Percentiles rank a stretch among this genome's conserved stretches.
Evolutionary conservation across 2,888 invertebrate genomes (phyloP).

Genomic region (Agelastica alni): DNA sequence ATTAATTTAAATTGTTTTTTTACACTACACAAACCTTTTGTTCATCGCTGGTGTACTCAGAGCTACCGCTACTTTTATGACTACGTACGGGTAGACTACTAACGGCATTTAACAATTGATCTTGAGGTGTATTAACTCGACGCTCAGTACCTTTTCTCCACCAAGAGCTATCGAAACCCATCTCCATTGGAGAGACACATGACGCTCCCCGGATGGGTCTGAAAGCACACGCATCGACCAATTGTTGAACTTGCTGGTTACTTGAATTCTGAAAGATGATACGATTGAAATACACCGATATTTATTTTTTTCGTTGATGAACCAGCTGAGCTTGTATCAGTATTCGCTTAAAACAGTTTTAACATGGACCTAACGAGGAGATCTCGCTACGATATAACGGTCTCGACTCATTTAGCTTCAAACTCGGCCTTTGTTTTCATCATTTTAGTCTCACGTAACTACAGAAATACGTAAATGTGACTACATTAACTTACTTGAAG

Average conservation of each 20-base stretch:
- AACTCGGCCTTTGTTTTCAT: slow-evolving; percentile 53
- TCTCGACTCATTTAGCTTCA: slow-evolving; percentile 40
- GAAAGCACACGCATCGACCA: slow-evolving; percentile 31
- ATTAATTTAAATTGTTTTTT: slow-evolving; percentile 7
- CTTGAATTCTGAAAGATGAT: slow-evolving; percentile 1
- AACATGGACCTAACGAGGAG: slow-evolving; percentile 26
- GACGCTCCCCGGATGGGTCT: slow-evolving; percentile 32
- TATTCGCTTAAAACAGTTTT: slow-evolving; percentile 25
- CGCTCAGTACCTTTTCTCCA: slow-evolving; percentile 19
- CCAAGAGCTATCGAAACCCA: slow-evolving; percentile 31
- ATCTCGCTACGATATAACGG: slow-evolving; percentile 9
- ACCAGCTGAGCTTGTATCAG: slow-evolving; percentile 19
- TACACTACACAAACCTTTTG: slow-evolving; percentile 23
- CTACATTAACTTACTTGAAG: slow-evolving; percentile 23
- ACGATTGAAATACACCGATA: too few species aligned
- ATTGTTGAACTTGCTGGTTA: slow-evolving; percentile 22
- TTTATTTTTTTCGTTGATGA: too few species aligned
- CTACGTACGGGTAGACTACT: slow-evolving; percentile 17
- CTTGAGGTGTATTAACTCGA: slow-evolving; percentile 51
- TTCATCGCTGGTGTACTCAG: slow-evolving; percentile 44
- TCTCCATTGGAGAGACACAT: slow-evolving; percentile 35
- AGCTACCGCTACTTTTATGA: slow-evolving; percentile 42
- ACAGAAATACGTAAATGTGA: neutral
- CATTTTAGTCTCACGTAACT: slow-evolving; percentile 32
- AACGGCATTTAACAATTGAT: slow-evolving; percentile 27